phyloP scores from a whole-genome alignment of 2,888 invertebrate species.

The Drosophila kokeensis region DNA sequence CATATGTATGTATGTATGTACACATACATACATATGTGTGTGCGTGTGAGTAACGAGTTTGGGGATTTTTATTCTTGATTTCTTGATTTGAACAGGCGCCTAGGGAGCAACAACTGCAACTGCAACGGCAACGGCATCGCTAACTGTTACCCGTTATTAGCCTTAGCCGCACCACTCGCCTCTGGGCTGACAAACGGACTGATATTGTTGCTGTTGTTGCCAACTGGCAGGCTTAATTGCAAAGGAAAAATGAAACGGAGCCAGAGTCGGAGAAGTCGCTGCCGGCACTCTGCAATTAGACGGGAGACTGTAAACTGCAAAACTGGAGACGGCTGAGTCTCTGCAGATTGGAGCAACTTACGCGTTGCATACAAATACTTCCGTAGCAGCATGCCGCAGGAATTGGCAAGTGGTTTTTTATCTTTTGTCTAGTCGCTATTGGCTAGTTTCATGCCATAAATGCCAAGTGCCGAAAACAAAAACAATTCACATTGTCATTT shows the following conservation, averaged over 20 bases:
- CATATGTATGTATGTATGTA: neutral
- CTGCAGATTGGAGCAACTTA: slow-evolving; percentile 2
- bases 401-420: slow-evolving; percentile 19
- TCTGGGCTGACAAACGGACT: slow-evolving; percentile 8
- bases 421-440: slow-evolving; percentile 5
- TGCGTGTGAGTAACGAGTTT: slow-evolving; percentile 28
- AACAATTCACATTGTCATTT: slow-evolving; percentile 14
- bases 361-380: slow-evolving; percentile 26
- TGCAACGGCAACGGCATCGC: slow-evolving; percentile 44
- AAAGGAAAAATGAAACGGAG: slow-evolving; percentile 65
- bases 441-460: slow-evolving; percentile 36
- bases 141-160: slow-evolving; percentile 64
- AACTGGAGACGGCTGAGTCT: neutral
- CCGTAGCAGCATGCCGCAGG: slow-evolving; percentile 19
- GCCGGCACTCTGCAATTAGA: slow-evolving; percentile 49
- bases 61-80: slow-evolving; percentile 36
- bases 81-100: slow-evolving; percentile 35
- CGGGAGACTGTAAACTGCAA: slow-evolving; percentile 10
- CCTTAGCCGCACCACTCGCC: slow-evolving; percentile 27
- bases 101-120: slow-evolving; percentile 22
- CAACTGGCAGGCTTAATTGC: slow-evolving; percentile 49
- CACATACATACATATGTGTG: neutral
- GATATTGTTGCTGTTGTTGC: slow-evolving; percentile 1
- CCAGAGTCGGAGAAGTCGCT: slow-evolving; percentile 41
- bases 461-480: slow-evolving; percentile 37